phyloP scores from a whole-genome alignment of 2,797 vertebrate species.

The Smutsia temminckii region DNA sequence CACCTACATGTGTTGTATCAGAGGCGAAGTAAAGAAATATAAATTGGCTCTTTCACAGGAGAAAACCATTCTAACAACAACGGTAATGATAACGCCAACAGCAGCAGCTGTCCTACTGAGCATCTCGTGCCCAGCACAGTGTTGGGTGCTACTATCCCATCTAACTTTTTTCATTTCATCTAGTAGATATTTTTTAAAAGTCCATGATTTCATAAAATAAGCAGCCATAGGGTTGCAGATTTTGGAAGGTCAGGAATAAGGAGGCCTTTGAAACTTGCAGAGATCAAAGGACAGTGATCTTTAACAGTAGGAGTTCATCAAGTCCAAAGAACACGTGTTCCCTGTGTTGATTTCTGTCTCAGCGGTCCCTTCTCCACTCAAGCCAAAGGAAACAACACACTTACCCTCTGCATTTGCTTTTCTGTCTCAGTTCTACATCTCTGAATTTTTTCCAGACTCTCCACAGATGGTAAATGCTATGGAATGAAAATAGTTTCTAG shows the following conservation, averaged over 20 bases:
- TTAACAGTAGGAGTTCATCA: background rate
- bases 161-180: constrained; percentile 7
- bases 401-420: background rate
- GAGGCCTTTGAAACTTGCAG: background rate
- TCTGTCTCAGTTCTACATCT: background rate
- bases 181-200: background rate
- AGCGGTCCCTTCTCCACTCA: background rate
- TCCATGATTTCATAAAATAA: background rate
- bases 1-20: background rate
- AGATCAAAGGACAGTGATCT: background rate
- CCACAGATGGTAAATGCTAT: background rate
- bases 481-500: background rate
- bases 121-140: background rate
- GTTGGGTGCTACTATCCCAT: background rate
- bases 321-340: background rate
- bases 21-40: background rate
- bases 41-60: background rate
- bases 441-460: background rate
- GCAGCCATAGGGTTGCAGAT: background rate
- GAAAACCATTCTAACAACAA: background rate
- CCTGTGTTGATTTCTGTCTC: background rate
- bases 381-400: background rate
- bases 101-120: background rate
- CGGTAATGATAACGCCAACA: background rate
- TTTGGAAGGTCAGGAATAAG: background rate